Evolutionary conservation across 2,888 invertebrate genomes (phyloP).

Genomic region (Callyntrura guangdongensis): DNA sequence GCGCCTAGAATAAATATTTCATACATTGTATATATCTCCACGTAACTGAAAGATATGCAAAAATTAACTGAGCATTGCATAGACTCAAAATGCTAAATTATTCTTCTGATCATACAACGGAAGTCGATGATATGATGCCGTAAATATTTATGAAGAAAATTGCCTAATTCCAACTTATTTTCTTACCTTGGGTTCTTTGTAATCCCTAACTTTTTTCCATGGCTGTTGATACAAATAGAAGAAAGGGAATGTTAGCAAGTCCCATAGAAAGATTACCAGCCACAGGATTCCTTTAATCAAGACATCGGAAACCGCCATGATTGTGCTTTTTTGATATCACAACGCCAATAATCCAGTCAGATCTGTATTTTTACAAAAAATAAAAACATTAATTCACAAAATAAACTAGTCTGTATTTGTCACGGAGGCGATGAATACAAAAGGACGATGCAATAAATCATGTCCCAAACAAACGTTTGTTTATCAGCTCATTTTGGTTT

Average conservation of each 20-base stretch:
- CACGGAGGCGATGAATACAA: neutral
- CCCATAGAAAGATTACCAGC: constrained; percentile 94
- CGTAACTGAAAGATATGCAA: too few relatives aligned
- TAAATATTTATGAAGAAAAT: neutral
- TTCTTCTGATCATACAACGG: too few relatives aligned
- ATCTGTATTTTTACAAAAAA: constrained; percentile 16
- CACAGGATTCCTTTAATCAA: constrained; percentile 87
- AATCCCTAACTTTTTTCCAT: constrained; percentile 93
- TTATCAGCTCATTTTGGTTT: too few relatives aligned
- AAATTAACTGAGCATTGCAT: too few relatives aligned
- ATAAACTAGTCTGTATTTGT: neutral
- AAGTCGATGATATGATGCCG: neutral
- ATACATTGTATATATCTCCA: neutral
- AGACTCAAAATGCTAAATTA: too few relatives aligned
- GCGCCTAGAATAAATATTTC: neutral
- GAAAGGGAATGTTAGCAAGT: constrained; percentile 95
- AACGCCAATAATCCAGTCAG: neutral
- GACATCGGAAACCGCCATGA: constrained; percentile 62
- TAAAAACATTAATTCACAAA: neutral
- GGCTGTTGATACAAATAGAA: constrained; percentile 95
- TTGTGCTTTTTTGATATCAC: neutral
- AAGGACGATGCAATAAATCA: neutral
- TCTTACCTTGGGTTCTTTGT: constrained; percentile 91
- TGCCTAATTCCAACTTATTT: neutral
- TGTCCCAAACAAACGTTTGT: neutral